Conservation (phyloP, 2,797 vertebrate species). For the Melanotaenia nigrans region DNA sequence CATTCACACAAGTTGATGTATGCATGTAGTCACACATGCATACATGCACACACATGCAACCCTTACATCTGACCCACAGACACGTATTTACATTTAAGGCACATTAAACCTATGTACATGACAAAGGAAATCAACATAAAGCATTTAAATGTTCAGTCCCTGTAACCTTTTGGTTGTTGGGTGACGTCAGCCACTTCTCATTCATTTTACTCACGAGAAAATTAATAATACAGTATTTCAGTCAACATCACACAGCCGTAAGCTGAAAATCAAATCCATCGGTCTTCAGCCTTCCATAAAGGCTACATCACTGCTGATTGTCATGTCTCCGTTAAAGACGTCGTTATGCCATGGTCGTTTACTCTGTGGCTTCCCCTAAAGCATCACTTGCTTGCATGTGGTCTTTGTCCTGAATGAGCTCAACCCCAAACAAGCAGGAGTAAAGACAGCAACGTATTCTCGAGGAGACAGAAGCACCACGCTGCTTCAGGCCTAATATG, state of each 20-base stretch:
- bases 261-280: constrained; percentile 42
- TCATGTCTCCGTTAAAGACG: constrained; percentile 49
- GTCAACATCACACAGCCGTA: constrained; percentile 36
- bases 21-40: constrained; percentile 33
- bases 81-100: constrained; percentile 77
- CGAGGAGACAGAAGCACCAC: constrained; percentile 61
- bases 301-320: constrained; percentile 66
- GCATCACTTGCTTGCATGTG: constrained; percentile 7
- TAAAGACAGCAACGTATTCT: constrained; percentile 8
- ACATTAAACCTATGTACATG: constrained; percentile 63
- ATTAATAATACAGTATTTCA: constrained; percentile 56
- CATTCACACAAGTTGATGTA: constrained; percentile 65
- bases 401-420: constrained; percentile 5
- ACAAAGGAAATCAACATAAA: constrained; percentile 64
- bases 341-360: constrained; percentile 2
- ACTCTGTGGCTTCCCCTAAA: constrained; percentile 19
- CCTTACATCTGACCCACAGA: constrained; percentile 35
- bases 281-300: constrained; percentile 34
- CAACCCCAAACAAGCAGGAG: constrained; percentile 18
- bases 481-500: constrained; percentile 61
- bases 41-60: constrained; percentile 46
- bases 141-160: constrained; percentile 71
- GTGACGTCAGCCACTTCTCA: constrained; percentile 40
- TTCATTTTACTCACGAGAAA: constrained; percentile 41
- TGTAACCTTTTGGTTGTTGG: constrained; percentile 68